These are phyloP conservation scores for Hyphantria cunea DNA, from an alignment of 1,140 invertebrate species.

Conservation along the genomic window DNA sequence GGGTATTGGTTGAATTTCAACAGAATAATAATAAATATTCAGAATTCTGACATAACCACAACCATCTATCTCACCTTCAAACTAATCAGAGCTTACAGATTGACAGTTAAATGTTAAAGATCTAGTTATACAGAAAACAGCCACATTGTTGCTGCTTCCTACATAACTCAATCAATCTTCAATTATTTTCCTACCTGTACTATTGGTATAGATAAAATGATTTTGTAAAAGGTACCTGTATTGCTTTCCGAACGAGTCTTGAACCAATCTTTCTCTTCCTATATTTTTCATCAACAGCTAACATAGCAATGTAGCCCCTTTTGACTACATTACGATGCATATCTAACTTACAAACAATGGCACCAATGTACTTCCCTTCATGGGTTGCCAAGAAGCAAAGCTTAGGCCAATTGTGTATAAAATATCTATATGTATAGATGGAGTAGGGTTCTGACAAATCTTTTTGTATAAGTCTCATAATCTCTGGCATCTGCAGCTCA, in stretches of 20 bases:
- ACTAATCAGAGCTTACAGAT: no score
- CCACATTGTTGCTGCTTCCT: no score
- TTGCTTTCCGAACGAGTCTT: constrained; percentile 88
- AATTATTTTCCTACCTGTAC: no score
- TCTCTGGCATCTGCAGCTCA: constrained; percentile 83
- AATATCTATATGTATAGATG: constrained; percentile 99
- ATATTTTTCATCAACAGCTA: constrained; percentile 98
- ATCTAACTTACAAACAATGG: constrained; percentile 99
- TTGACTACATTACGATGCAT: constrained; percentile 95
- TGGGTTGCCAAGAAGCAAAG: constrained; percentile 97
- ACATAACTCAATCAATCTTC: no score
- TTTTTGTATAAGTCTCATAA: constrained; percentile 99
- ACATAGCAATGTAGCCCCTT: constrained; percentile 99
- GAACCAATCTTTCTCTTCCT: constrained; percentile 96
- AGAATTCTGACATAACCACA: no score
- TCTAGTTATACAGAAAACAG: no score
- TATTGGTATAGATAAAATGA: no score
- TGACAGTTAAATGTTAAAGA: no score
- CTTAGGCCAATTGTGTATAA: constrained; percentile 99
- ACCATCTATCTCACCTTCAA: no score
- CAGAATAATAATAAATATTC: no score
- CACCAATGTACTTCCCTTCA: constrained; percentile 94
- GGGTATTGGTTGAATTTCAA: no score
- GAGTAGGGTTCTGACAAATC: constrained; percentile 99
- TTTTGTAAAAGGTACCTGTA: constrained; percentile 83